These are phyloP conservation scores for Phoxinus phoxinus DNA, from an alignment of 2,113 vertebrate genomes.

Conservation along the genomic window DNA sequence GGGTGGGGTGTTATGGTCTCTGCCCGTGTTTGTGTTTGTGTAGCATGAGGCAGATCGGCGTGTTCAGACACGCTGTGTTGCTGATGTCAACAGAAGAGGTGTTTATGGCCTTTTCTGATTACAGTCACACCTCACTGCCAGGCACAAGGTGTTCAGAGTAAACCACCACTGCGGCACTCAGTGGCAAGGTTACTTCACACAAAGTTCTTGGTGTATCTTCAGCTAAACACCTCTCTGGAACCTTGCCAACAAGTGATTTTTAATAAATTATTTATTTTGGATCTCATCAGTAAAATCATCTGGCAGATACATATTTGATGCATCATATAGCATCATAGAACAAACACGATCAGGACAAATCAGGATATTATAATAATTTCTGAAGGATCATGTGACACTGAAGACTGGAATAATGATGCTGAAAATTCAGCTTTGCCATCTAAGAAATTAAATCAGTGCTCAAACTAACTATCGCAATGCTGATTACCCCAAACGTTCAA, in stretches of 20 bases:
- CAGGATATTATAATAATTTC: too few relatives aligned
- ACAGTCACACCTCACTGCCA: conserved; percentile 37
- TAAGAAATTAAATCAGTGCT: too few relatives aligned
- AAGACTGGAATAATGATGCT: too few relatives aligned
- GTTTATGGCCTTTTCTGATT: conserved; percentile 50
- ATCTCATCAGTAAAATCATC: too few relatives aligned
- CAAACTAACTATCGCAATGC: too few relatives aligned
- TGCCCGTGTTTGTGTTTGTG: conserved; percentile 35
- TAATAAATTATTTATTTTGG: neutral
- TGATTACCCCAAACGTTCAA: too few relatives aligned
- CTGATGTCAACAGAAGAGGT: conserved; percentile 49
- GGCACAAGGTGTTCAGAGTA: conserved; percentile 21
- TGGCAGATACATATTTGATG: too few relatives aligned
- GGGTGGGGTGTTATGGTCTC: conserved; percentile 48
- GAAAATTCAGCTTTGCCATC: too few relatives aligned
- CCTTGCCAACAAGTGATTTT: neutral
- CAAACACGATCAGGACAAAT: too few relatives aligned
- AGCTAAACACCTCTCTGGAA: neutral
- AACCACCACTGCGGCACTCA: neutral
- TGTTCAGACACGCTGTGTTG: conserved; percentile 50
- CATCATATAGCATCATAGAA: too few relatives aligned
- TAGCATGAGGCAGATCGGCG: conserved; percentile 34
- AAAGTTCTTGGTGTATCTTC: neutral
- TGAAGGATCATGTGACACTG: too few relatives aligned
- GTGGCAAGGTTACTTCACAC: neutral